phyloP scores from a whole-genome alignment of 2,888 invertebrate genomes.

The Taenaris catops region DNA sequence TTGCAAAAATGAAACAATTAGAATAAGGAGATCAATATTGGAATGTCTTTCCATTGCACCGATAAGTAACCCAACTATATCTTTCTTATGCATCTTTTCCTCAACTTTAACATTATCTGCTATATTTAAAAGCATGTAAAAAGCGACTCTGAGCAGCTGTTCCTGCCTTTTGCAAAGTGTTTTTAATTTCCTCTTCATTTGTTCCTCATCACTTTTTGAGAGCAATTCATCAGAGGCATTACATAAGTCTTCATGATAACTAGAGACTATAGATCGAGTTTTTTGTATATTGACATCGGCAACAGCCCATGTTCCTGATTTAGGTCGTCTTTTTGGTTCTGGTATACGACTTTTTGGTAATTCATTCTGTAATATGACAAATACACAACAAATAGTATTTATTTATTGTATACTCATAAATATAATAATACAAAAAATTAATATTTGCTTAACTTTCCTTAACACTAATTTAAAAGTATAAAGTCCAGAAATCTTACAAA shows the following conservation, averaged over 20 bases:
- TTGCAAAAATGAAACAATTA: constrained; percentile 96
- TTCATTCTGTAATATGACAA: constrained; percentile 76
- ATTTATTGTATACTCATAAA: no score
- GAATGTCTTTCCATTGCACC: constrained; percentile 92
- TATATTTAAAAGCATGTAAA: constrained; percentile 95
- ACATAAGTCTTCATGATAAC: constrained; percentile 84
- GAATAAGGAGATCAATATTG: constrained; percentile 92
- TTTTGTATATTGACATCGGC: constrained; percentile 76
- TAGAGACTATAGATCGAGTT: constrained; percentile 82
- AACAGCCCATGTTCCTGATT: constrained; percentile 86
- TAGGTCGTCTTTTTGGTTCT: constrained; percentile 86
- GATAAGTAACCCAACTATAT: constrained; percentile 91
- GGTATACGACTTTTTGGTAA: constrained; percentile 85
- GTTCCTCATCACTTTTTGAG: constrained; percentile 86
- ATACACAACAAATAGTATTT: no score
- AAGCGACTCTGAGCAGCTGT: constrained; percentile 93
- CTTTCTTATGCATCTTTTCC: constrained; percentile 97
- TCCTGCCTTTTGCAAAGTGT: constrained; percentile 95
- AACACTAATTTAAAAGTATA: neutral
- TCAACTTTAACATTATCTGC: constrained; percentile 97
- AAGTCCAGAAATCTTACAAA: neutral
- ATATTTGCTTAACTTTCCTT: no score
- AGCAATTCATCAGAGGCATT: constrained; percentile 67
- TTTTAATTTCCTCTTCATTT: constrained; percentile 86
- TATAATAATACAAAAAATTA: no score